Evolutionary conservation across 1,140 invertebrate species (phyloP), one percentile per base, ranked within the genome.

Genomic region (Papilio aristodemus): DNA sequence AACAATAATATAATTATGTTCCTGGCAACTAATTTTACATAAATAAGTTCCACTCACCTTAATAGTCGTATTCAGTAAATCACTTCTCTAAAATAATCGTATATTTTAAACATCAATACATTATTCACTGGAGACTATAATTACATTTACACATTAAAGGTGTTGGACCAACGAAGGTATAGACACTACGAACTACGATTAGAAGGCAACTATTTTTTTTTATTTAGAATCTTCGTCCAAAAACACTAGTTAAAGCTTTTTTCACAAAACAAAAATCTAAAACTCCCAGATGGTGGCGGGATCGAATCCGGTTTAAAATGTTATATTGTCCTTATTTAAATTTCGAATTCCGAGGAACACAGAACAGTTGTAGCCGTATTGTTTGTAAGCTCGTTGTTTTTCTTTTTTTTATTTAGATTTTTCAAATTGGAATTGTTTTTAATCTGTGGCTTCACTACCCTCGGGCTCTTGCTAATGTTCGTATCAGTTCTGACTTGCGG

Each of bases 131-230:
- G 63, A 69, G 71, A 74, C 60, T 64, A 70, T 70, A 39, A 54
- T 68, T 60, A 67, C 64, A 70, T 73, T 74, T 74, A 79, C 63
- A 70, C 73, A 73, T 72, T 78, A 67, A 76, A 78, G 70, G 74
- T 70, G 79, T 86, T 86, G 84, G 84, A 86, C 84, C 84, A 79
- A 81, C 67, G 66, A 74, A 73, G 69, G 71, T 70, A 37, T 72
- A 64, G 59, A 68, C 71, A 73, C 77, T 78, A 80, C 77, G 63
- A 66, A 77, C 71, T 77, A 77, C 72, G 19, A 63, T 66, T 68
- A 78, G 78, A 87, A 88, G 84, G 83, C 85, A 86, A 81, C 80
- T 84, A 83, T 78, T 71, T 76, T 69, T 46, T 78, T 71, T 67
- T 58, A 72, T 68, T 76, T 72, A 68, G 57, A 72, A 71, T 60